Base-by-base conservation (phyloP, 2,797 vertebrate genomes). In the Protonibea diacanthus region DNA sequence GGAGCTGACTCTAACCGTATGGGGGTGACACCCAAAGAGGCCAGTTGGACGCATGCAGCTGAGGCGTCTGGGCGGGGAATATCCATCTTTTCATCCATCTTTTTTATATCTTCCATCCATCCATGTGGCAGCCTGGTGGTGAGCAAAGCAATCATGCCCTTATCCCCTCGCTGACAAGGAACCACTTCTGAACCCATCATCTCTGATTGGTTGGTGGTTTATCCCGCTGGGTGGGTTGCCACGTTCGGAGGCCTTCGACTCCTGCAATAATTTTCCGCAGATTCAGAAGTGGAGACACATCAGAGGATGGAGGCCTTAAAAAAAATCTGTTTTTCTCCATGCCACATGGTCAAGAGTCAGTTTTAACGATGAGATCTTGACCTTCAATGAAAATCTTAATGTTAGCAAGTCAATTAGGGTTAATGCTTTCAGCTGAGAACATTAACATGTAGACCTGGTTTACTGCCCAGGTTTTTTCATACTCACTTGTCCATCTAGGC, bases 181-280 rank as follows among this genome's bases (percentile, higher is more conserved):
- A 83, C 90, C 90, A 84, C 90, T 88, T 89, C 86, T 91, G 83
- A 90, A 78, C 70, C 76, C 76, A 68, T 73, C 80, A 55, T 38
- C 75, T 86, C 62, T 86, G 90, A 90, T 91, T 84, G 79, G 83
- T 74, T 21, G 65, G 73, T 45, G 76, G 74, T 80, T 87, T 78
- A 38, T 83, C 75, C 84, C 23, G 27, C 80, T 81, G 69, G 73
- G 80, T 85, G 75, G 65, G 74, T 87, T 61, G 58, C 71, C 83
- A 66, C 48, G 14, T 74, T 66, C 64, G 10, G 59, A 75, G 74
- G 79, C 64, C 64, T 61, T 58, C 3, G 69, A 57, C 74, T 80
- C n/a, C 14, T 74, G 70, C 55, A 57, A 45, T 80, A 58, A 79
- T 77, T 82, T 80, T 76, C 56, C 58, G 66, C n/a, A 33, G 64